A percentile compares a stretch with the other conserved stretches of the same genome.
These are phyloP conservation scores for Cygnus atratus DNA, from an alignment of 2,113 vertebrate genomes.

Conservation along the genomic window DNA sequence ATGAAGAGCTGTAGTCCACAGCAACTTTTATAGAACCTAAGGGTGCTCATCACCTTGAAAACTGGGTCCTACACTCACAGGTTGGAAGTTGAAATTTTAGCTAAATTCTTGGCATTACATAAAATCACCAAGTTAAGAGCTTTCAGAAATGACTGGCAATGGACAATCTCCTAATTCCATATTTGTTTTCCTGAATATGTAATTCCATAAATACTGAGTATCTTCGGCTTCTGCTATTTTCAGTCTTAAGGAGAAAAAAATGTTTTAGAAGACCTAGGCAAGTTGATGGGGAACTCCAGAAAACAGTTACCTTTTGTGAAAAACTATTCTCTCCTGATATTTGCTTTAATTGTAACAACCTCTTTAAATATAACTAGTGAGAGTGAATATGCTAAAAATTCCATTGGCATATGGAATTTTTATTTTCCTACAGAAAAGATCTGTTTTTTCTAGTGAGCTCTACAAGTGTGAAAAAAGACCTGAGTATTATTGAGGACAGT, in stretches of 20 bases:
- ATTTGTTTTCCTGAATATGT: background rate
- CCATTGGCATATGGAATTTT: background rate
- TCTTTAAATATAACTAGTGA: background rate
- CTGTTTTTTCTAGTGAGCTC: background rate
- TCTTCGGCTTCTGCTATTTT: background rate
- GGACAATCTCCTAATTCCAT: background rate
- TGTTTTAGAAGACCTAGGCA: background rate
- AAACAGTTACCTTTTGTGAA: background rate
- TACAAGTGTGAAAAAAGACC: background rate
- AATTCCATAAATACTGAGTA: background rate
- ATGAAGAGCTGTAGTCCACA: constrained; percentile 13
- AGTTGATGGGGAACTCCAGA: background rate
- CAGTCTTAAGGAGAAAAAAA: background rate
- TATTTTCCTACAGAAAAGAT: background rate
- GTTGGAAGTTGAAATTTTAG: background rate
- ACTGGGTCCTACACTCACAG: background rate
- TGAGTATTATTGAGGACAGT: background rate
- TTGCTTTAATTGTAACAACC: background rate
- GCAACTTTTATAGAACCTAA: background rate
- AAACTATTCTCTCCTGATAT: background rate
- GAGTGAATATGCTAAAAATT: background rate
- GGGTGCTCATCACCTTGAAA: constrained; percentile 24
- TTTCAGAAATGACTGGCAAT: background rate
- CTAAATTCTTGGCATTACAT: background rate
- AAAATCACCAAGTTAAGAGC: background rate